Evolutionary conservation across 2,888 invertebrate species (phyloP).

Genomic region (Spodoptera littoralis): DNA sequence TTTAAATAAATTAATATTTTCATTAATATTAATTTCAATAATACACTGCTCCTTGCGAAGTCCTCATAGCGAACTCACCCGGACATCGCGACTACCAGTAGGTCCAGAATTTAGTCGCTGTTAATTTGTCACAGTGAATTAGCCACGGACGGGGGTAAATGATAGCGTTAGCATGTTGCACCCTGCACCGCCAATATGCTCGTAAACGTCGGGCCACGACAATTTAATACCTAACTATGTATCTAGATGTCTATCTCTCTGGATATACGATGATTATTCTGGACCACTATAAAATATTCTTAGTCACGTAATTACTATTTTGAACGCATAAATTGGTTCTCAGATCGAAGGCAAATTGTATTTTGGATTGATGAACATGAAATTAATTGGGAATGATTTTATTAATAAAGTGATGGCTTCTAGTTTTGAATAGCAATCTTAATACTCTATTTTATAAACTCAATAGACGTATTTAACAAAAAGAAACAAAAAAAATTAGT

Average conservation of each 20-base stretch:
- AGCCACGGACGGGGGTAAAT: conserved; percentile 85
- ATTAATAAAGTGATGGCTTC: neutral
- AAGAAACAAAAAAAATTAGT: neutral
- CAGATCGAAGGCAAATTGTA: conserved; percentile 41
- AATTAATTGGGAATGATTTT: conserved; percentile 23
- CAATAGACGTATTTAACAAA: neutral
- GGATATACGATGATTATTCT: conserved; percentile 59
- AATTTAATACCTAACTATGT: conserved; percentile 84
- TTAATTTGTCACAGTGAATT: conserved; percentile 89
- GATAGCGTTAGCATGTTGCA: conserved; percentile 87
- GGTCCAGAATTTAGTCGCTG: conserved; percentile 85
- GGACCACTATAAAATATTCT: conserved; percentile 57
- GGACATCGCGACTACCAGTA: conserved; percentile 48
- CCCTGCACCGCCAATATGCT: conserved; percentile 86
- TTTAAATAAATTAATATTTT: too few species aligned
- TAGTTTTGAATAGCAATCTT: neutral
- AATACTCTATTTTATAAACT: neutral
- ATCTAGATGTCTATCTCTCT: conserved; percentile 78
- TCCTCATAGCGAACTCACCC: conserved; percentile 28
- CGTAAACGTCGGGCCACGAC: conserved; percentile 81
- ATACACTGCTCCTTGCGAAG: conserved; percentile 12
- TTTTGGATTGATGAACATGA: conserved; percentile 25
- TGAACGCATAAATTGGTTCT: conserved; percentile 39
- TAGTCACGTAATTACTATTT: conserved; percentile 55
- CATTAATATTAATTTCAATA: neutral